Evolutionary conservation across 2,797 vertebrate species (phyloP).

Genomic region (Jordanella pulchra): DNA sequence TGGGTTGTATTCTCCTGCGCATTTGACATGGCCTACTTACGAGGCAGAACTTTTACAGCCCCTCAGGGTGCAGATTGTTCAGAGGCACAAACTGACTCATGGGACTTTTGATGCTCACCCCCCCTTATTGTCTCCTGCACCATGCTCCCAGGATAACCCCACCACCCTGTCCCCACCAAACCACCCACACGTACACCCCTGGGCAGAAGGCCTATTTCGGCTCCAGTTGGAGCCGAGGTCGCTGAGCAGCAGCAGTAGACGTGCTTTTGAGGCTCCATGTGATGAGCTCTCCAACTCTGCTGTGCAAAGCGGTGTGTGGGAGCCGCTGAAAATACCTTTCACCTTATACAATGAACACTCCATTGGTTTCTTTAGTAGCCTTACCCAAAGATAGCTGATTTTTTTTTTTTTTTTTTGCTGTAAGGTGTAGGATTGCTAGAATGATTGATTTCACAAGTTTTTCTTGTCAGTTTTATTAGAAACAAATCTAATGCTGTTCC

Average conservation of each 20-base stretch:
- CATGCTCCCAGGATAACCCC: conserved; percentile 20
- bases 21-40: conserved; percentile 69
- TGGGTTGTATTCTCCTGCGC: conserved; percentile 34
- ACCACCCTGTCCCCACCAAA: conserved; percentile 25
- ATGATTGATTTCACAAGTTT: conserved; percentile 10
- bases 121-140: conserved; percentile 34
- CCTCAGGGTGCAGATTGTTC: conserved; percentile 69
- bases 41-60: conserved; percentile 52
- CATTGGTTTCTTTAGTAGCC: conserved; percentile 39
- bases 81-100: conserved; percentile 69
- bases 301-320: conserved; percentile 53
- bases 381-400: conserved; percentile 33
- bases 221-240: conserved; percentile 51
- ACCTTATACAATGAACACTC: conserved; percentile 68
- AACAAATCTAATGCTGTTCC: not conserved
- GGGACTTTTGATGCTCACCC: conserved; percentile 53
- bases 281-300: conserved; percentile 49
- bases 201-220: conserved; percentile 54
- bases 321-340: conserved; percentile 48
- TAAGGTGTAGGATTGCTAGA: conserved; percentile 21
- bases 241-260: conserved; percentile 27
- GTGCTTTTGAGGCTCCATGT: conserved; percentile 45
- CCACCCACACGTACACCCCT: conserved; percentile 34
- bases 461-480: not conserved
- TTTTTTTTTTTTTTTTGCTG: conserved; percentile 46